Evolutionary conservation across 2,113 vertebrate genomes (phyloP).

Genomic region (Myotis brandtii): DNA sequence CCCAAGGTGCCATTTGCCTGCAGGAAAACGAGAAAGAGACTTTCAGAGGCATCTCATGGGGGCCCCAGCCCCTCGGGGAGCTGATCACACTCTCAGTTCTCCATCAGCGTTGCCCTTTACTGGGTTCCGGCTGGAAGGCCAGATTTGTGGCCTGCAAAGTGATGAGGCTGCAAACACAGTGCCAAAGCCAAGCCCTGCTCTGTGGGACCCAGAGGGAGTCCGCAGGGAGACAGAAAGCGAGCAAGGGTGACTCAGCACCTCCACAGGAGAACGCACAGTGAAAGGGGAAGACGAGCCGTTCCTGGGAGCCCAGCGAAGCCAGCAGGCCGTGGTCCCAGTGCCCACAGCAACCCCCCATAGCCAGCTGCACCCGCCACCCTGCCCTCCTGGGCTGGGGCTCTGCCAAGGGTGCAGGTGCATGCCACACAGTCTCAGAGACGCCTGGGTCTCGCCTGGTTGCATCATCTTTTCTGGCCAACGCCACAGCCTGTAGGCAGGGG

Average conservation of each 20-base stretch:
- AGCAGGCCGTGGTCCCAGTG: background rate
- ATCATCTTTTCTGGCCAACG: background rate
- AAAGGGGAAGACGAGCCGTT: background rate
- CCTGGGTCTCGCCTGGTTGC: background rate
- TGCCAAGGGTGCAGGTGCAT: background rate
- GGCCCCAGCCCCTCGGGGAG: background rate
- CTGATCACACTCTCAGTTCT: background rate
- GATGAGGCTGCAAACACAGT: background rate
- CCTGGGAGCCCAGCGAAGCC: background rate
- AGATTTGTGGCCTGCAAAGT: no score
- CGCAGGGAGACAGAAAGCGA: background rate
- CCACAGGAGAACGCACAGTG: background rate
- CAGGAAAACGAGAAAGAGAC: slow-evolving; percentile 64
- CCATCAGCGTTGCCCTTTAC: background rate
- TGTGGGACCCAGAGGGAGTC: background rate
- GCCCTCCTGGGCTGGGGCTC: background rate
- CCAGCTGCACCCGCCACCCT: background rate
- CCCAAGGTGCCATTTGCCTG: slow-evolving; percentile 99
- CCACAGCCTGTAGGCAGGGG: background rate
- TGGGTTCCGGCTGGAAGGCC: no score
- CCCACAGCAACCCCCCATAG: background rate
- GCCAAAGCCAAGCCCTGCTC: background rate
- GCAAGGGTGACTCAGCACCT: background rate
- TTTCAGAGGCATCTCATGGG: background rate
- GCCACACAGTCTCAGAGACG: background rate